Conservation (phyloP, 2,113 vertebrate genomes). For the Misgurnus mizolepis region DNA sequence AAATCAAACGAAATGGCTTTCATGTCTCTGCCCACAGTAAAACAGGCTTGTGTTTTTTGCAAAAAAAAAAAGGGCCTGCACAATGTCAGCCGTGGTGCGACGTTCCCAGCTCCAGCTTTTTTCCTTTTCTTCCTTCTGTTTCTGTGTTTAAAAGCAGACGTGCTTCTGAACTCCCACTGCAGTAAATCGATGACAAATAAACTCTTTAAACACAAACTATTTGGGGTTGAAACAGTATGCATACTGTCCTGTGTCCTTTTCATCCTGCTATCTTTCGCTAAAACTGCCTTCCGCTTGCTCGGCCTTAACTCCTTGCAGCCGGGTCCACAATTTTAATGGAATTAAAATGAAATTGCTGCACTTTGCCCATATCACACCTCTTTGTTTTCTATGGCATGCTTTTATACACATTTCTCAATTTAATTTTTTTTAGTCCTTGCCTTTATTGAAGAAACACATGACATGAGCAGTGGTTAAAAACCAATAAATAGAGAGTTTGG, state of each 20-base stretch:
- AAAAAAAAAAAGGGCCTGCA: conserved; percentile 53
- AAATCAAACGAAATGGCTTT: conserved; percentile 70
- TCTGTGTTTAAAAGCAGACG: conserved; percentile 40
- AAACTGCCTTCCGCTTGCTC: conserved; percentile 27
- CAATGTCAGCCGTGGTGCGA: conserved; percentile 59
- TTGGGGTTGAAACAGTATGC: conserved; percentile 11
- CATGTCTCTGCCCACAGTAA: conserved; percentile 65
- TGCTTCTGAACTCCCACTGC: conserved; percentile 8
- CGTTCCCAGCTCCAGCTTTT: conserved; percentile 36
- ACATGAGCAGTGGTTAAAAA: conserved; percentile 42
- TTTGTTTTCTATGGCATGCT: neutral
- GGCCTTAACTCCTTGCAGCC: conserved; percentile 10
- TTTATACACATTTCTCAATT: neutral
- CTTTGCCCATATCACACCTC: neutral
- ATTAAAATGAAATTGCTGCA: conserved; percentile 17
- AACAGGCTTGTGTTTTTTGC: conserved; percentile 60
- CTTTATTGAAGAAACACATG: conserved; percentile 35
- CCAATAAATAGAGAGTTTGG: conserved; percentile 41
- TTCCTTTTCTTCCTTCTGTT: conserved; percentile 37
- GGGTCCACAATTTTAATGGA: conserved; percentile 7
- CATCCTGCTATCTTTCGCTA: conserved; percentile 35
- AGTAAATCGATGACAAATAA: conserved; percentile 1
- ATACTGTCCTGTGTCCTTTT: conserved; percentile 20
- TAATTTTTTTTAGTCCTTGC: conserved; percentile 13
- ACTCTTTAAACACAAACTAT: conserved; percentile 5